Evolutionary conservation across 2,797 vertebrate genomes (phyloP).

Genomic region (Ibycter americanus): DNA sequence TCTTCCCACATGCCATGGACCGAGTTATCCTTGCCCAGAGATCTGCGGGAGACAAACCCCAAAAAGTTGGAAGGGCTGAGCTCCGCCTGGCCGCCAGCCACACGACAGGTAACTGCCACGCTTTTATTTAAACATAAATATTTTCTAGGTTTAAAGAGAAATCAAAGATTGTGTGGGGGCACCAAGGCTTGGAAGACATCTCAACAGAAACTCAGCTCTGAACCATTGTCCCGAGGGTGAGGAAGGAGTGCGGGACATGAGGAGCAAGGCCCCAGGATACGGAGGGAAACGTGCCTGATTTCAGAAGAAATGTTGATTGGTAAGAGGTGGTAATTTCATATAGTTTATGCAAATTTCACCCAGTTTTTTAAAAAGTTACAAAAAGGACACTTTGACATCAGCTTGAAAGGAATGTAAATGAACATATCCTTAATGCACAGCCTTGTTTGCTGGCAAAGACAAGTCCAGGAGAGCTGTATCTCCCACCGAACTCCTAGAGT

Average conservation of each 20-base stretch:
- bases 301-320: neutral
- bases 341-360: neutral
- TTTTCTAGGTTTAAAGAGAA: neutral
- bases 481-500: neutral
- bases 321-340: neutral
- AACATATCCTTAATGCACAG: neutral
- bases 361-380: neutral
- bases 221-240: fast-evolving
- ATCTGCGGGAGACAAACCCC: neutral
- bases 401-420: neutral
- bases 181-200: neutral
- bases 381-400: neutral
- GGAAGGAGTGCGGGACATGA: neutral
- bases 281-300: neutral
- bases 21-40: neutral
- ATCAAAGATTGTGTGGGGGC: neutral
- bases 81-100: neutral
- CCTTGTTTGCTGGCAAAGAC: neutral
- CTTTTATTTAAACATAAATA: fast-evolving
- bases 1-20: fast-evolving
- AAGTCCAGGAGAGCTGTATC: neutral
- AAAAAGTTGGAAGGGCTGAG: neutral
- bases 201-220: neutral
- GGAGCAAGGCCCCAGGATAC: neutral
- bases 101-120: neutral